Evolutionary conservation across 1,140 invertebrate species (phyloP), one percentile per base, ranked within the genome.

Genomic region (Popillia japonica): DNA sequence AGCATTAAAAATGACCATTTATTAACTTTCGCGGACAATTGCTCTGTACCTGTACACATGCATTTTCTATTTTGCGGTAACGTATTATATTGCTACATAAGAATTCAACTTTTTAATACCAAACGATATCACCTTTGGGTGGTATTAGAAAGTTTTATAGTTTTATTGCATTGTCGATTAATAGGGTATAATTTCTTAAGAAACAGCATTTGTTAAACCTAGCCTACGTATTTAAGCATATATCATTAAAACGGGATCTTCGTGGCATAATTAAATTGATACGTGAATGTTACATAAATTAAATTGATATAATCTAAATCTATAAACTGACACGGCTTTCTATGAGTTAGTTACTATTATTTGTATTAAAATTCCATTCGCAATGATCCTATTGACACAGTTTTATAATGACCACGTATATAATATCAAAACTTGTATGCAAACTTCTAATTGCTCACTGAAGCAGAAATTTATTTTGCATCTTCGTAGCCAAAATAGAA

Each of bases 111-210:
- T 55, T 48, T 55, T 17, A 17, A 55, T 55, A 17, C 17, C 14
- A 17, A 17, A 17, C 48, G n/a, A 55, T 55, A 55, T 55, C 48
- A 55, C 48, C 11, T 55, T 55, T 55, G 6, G 14, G n/a, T 55
- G 14, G 48, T n/a, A 17, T 55, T 55, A 55, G 48, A 55, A 55
- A 55, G 48, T 55, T 55, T 55, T 55, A 55, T 55, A 55, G 48
- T 55, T 55, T 55, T 55, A 55, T 55, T 55, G 48, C 48, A 55
- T 55, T 55, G 17, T 17, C 48, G 6, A 55, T 3, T 55, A 55
- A 55, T 55, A 55, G 14, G 48, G 48, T 55, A 55, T 55, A 55
- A 55, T 55, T 55, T 55, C 17, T 17, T 17, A 55, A 55, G 14
- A 55, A 55, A 55, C 14, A 55, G 17, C n/a, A 55, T 55, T n/a